Evolutionary conservation across 2,888 invertebrate genomes (phyloP).

Genomic region (Andrena fulva): DNA sequence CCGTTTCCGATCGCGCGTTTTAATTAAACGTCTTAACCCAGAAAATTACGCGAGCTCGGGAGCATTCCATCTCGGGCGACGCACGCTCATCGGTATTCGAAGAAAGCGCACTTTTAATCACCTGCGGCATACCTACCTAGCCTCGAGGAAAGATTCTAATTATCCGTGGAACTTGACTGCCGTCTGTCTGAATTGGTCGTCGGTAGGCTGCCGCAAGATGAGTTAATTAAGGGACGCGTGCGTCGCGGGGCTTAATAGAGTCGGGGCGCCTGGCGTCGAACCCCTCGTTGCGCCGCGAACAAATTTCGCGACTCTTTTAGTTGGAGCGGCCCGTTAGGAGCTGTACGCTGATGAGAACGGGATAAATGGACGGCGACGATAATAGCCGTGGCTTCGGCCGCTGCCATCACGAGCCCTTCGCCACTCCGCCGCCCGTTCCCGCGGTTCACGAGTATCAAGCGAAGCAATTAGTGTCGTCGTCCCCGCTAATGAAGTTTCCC

Average conservation of each 20-base stretch:
- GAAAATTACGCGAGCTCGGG: conserved; percentile 23
- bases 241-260: conserved; percentile 6
- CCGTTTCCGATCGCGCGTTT: conserved; percentile 27
- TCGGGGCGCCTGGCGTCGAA: not conserved
- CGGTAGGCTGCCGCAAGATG: not conserved
- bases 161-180: conserved; percentile 15
- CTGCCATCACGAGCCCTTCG: conserved; percentile 28
- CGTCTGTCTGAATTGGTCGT: not conserved
- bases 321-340: not conserved
- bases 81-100: conserved; percentile 46
- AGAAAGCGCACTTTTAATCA: conserved; percentile 50
- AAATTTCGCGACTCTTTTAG: conserved; percentile 18
- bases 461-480: conserved; percentile 66
- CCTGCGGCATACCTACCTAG: conserved; percentile 13
- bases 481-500: conserved; percentile 63
- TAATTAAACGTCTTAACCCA: conserved; percentile 49
- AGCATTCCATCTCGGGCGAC: conserved; percentile 30
- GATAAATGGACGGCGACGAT: conserved; percentile 19
- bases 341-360: not conserved
- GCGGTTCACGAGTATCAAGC: conserved; percentile 60
- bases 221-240: conserved; percentile 24
- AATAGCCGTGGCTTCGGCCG: conserved; percentile 36
- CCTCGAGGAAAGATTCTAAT: conserved; percentile 10
- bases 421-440: conserved; percentile 15
- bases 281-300: not conserved